Conservation (phyloP, 2,888 invertebrate genomes). For the Rhingia campestris region DNA sequence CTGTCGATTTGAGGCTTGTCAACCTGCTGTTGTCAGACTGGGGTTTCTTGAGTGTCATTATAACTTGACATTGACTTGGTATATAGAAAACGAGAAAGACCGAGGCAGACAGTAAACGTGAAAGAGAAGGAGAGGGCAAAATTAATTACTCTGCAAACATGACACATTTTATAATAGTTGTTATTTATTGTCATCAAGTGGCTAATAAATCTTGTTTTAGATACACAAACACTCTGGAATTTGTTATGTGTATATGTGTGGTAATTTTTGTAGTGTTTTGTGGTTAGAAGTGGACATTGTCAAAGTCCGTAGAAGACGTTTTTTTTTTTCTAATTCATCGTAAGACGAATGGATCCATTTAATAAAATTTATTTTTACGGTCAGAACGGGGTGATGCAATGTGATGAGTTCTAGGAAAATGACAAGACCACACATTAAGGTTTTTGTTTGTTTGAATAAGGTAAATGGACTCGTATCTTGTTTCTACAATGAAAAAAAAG, state of each 20-base stretch:
- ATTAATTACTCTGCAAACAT: slow-evolving; percentile 63
- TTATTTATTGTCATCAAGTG: slow-evolving; percentile 68
- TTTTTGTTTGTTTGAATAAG: too few species aligned
- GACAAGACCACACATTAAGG: too few species aligned
- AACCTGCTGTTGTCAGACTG: slow-evolving; percentile 40
- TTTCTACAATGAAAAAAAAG: too few species aligned
- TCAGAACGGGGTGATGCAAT: too few species aligned
- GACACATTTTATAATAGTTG: slow-evolving; percentile 70
- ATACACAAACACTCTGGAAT: neutral
- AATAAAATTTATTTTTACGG: too few species aligned
- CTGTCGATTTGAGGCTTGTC: slow-evolving; percentile 47
- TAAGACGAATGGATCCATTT: neutral
- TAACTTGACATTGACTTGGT: slow-evolving; percentile 64
- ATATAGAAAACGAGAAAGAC: slow-evolving; percentile 30
- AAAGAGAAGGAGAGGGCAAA: slow-evolving; percentile 12
- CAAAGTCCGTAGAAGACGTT: slow-evolving; percentile 11
- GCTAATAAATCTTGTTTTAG: slow-evolving; percentile 62
- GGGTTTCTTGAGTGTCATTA: slow-evolving; percentile 56
- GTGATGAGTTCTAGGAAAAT: too few species aligned
- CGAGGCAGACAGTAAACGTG: neutral
- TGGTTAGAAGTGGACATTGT: slow-evolving; percentile 9
- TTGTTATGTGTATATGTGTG: neutral
- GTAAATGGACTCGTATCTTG: too few species aligned
- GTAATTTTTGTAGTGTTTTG: neutral
- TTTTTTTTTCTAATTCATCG: neutral